Evolutionary conservation across 2,797 vertebrate genomes (phyloP).

Genomic region (Erethizon dorsatum): DNA sequence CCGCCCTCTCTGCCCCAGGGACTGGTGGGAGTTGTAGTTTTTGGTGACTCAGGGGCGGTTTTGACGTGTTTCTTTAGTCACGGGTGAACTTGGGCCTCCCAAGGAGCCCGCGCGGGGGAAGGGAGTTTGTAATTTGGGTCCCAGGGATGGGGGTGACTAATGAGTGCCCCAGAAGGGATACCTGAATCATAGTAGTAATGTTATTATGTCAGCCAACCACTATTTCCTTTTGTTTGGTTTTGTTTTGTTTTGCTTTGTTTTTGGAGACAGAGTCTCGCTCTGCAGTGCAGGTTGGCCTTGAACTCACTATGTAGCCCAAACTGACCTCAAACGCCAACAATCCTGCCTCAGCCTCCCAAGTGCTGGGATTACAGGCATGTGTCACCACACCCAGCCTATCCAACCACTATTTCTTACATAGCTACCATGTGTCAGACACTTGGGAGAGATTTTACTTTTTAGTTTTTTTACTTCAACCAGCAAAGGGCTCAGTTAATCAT

Average conservation of each 20-base stretch:
- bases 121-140: neutral
- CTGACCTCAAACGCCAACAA: neutral
- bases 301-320: neutral
- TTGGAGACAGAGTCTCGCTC: neutral
- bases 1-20: neutral
- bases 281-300: neutral
- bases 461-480: neutral
- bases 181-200: neutral
- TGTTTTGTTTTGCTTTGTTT: neutral
- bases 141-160: neutral
- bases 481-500: conserved; percentile 32
- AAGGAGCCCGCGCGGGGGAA: neutral
- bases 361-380: neutral
- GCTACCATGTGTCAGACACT: neutral
- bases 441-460: neutral
- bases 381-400: neutral
- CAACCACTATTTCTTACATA: neutral
- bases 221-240: neutral
- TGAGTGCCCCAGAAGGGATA: neutral
- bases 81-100: neutral
- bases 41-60: neutral
- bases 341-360: neutral
- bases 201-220: neutral
- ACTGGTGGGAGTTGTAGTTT: neutral
- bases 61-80: neutral